A percentile compares a stretch with the other conserved stretches of the same genome.
Evolutionary conservation across 2,797 vertebrate species (phyloP).

Genomic region (Paratrypauchen microcephalus): DNA sequence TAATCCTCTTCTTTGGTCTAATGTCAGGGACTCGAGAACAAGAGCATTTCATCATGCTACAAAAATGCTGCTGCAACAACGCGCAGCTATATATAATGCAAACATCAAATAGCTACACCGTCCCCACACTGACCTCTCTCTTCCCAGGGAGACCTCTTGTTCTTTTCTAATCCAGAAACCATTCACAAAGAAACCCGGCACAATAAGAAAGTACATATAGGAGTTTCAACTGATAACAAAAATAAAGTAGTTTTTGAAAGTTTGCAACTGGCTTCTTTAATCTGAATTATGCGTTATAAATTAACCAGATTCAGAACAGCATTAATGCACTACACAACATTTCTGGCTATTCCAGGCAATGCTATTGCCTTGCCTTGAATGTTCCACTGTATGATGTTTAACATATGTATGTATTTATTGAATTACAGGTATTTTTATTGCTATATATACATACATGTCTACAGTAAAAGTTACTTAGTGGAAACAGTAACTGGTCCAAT

Average conservation of each 20-base stretch:
- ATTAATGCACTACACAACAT: too few relatives aligned
- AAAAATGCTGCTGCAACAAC: slow-evolving; percentile 69
- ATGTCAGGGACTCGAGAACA: slow-evolving; percentile 62
- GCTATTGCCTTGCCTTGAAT: too few relatives aligned
- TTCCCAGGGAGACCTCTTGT: slow-evolving; percentile 40
- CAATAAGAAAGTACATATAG: slow-evolving; percentile 15
- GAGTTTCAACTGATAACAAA: background rate
- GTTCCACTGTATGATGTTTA: too few relatives aligned
- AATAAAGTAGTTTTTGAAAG: background rate
- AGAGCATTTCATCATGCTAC: slow-evolving; percentile 66
- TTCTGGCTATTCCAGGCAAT: too few relatives aligned
- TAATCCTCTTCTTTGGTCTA: slow-evolving; percentile 62
- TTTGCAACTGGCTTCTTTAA: background rate
- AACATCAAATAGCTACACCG: slow-evolving; percentile 62
- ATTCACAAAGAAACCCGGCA: slow-evolving; percentile 18
- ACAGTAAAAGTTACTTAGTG: slow-evolving; percentile 46
- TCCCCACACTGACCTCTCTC: slow-evolving; percentile 52
- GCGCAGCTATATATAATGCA: slow-evolving; percentile 61
- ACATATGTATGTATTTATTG: too few relatives aligned
- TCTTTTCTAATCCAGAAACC: slow-evolving; percentile 51
- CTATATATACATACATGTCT: background rate
- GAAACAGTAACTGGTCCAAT: slow-evolving; percentile 50
- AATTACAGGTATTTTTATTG: too few relatives aligned
- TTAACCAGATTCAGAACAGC: too few relatives aligned
- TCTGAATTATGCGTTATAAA: background rate